Evolutionary conservation across 2,888 invertebrate species (phyloP), one percentile per base, ranked within the genome.

Genomic region (Chorisops tibialis): DNA sequence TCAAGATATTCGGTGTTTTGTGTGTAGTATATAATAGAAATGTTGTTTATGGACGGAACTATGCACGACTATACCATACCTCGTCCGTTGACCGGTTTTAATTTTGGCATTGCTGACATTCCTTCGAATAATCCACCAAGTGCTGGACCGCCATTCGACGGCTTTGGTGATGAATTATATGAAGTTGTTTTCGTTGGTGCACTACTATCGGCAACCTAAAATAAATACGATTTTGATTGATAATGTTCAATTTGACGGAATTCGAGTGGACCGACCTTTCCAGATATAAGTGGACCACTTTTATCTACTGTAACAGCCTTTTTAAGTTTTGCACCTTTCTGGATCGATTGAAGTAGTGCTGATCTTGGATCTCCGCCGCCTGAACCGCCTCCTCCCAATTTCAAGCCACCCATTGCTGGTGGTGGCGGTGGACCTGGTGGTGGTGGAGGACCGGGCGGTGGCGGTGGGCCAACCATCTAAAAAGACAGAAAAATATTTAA

Each of bases 221-320:
- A 35, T 11, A 52, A 11, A 7, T 11, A 39, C 35, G 24, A 2
- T 56, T 9, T 12, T 6, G 22, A 43, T 43, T 11, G 22, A 47
- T 69, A 37, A 14, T 16, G 9, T 21, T 52, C n/a, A 18, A 39
- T 21, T 12, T 9, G 19, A 61, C n/a, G n/a, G n/a, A n/a, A n/a
- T n/a, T n/a, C n/a, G n/a, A n/a, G n/a, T n/a, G n/a, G n/a, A 66
- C 74, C 79, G 61, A 79, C 70, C 77, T 82, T 83, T 78, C 92
- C 91, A 69, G 86, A 80, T 68, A 93, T 80, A 52, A 83, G 75
- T 0, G 95, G 95, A 56, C 85, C 88, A 83, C 95, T 95, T 78
- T 92, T 90, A 75, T 96, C 95, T 70, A 89, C 87, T n/a, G 94
- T 94, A 1, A 87, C 87, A 59, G 93, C 83, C 79, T 93, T 94